phyloP scores from a whole-genome alignment of 2,113 vertebrate species.

The Candoia aspera region DNA sequence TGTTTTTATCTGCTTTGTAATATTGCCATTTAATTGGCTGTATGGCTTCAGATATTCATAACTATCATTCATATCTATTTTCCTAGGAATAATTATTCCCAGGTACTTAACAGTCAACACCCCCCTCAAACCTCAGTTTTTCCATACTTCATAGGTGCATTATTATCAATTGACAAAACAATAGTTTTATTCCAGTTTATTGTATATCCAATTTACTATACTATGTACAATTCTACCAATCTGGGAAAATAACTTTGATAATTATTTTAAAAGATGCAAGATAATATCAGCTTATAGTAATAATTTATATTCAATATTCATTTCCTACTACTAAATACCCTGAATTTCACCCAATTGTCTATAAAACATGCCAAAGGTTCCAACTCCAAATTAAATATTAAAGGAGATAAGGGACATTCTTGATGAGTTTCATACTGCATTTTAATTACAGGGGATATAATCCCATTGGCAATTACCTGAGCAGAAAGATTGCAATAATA shows the following conservation, averaged over 20 bases:
- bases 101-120: not conserved
- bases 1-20: not conserved
- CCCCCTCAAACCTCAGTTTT: not conserved
- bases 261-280: not conserved
- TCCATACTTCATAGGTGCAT: not conserved
- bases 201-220: not conserved
- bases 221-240: not conserved
- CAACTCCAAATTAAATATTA: not conserved
- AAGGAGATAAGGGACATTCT: not conserved
- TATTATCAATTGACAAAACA: not conserved
- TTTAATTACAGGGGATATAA: constrained; percentile 1
- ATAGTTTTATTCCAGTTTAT: not conserved
- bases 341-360: not conserved
- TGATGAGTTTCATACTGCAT: not conserved
- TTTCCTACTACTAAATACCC: not conserved
- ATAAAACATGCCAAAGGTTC: not conserved
- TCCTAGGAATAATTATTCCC: not conserved
- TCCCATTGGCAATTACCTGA: constrained; percentile 1
- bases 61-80: not conserved
- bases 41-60: not conserved
- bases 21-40: not conserved
- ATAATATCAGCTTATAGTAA: not conserved
- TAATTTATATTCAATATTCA: not conserved
- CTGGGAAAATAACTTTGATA: not conserved
- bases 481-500: not conserved